Evolutionary conservation across 2,113 vertebrate species (phyloP).

Genomic region (Mustela nigripes): DNA sequence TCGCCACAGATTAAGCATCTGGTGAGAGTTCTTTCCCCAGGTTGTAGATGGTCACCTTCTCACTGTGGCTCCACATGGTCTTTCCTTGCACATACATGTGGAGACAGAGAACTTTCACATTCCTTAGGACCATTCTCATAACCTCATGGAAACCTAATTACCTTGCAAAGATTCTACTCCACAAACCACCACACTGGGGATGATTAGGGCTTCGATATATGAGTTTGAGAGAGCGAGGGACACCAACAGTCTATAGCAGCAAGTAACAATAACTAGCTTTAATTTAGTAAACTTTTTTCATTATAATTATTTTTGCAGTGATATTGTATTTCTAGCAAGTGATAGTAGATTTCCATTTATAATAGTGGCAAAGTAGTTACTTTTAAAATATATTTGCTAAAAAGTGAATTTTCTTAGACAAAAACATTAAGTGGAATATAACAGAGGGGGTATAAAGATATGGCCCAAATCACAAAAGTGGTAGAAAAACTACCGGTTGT

Average conservation of each 20-base stretch:
- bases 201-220: not conserved
- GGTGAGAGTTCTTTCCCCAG: not conserved
- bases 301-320: not conserved
- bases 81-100: not conserved
- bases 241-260: not conserved
- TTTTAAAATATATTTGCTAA: not conserved
- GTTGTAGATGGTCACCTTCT: not conserved
- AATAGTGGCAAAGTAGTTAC: not conserved
- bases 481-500: not conserved
- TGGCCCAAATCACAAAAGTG: not conserved
- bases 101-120: not conserved
- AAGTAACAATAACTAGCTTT: not conserved
- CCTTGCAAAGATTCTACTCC: not conserved
- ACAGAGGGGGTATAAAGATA: not conserved
- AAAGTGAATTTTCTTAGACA: not conserved
- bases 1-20: not conserved
- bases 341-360: not conserved
- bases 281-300: not conserved
- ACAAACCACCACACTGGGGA: not conserved
- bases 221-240: not conserved
- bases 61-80: not conserved
- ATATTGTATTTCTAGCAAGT: not conserved
- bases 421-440: not conserved
- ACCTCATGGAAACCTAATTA: not conserved
- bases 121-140: not conserved